Conservation (phyloP, 2,888 invertebrate species). For the Therioaphis trifolii region DNA sequence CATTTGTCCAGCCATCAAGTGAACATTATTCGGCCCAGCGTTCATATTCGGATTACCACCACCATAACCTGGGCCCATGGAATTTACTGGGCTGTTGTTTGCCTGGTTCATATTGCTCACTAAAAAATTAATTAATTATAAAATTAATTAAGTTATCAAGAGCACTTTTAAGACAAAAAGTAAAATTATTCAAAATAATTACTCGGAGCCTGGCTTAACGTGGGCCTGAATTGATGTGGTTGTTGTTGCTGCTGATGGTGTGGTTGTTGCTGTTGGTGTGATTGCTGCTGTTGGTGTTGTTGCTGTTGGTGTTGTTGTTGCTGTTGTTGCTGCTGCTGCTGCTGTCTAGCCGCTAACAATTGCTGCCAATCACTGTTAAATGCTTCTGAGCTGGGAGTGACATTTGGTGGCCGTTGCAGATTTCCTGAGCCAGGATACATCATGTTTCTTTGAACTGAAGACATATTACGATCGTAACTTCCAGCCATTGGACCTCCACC, state of each 20-base stretch:
- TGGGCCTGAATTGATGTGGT: constrained; percentile 54
- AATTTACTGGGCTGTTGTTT: constrained; percentile 18
- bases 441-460: constrained; percentile 53
- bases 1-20: constrained; percentile 59
- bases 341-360: constrained; percentile 61
- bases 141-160: neutral
- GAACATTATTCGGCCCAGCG: constrained; percentile 34
- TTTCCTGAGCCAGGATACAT: constrained; percentile 38
- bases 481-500: constrained; percentile 49
- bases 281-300: neutral
- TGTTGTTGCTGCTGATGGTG: constrained; percentile 62
- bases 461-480: constrained; percentile 48
- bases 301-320: constrained; percentile 35
- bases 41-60: constrained; percentile 50
- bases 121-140: neutral
- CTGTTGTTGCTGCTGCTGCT: constrained; percentile 64
- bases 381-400: constrained; percentile 57
- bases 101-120: constrained; percentile 49
- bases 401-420: constrained; percentile 55
- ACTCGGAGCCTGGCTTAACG: constrained; percentile 53
- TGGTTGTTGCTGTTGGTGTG: neutral
- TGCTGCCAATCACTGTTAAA: constrained; percentile 64
- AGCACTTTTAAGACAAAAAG: neutral
- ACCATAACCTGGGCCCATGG: constrained; percentile 32
- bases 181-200: constrained; percentile 9